phyloP scores from a whole-genome alignment of 2,113 vertebrate species.

The Grallaria varia region DNA sequence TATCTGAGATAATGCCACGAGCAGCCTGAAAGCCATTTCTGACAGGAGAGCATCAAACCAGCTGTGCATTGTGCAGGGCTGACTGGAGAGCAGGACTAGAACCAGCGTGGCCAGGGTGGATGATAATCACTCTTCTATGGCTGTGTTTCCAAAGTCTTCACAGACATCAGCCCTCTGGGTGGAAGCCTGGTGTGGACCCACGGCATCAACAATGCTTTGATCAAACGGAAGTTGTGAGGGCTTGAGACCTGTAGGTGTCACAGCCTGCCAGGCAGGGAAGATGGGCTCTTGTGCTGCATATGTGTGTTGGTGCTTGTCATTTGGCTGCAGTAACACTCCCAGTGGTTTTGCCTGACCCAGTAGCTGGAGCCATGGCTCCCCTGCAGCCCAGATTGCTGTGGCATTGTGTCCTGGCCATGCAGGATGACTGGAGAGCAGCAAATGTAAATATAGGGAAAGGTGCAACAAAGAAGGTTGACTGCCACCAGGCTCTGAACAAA shows the following conservation, averaged over 20 bases:
- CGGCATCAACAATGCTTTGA: neutral
- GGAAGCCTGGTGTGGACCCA: rapidly evolving
- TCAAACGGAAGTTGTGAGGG: neutral
- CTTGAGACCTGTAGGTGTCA: neutral
- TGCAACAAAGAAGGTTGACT: neutral
- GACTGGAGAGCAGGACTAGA: neutral
- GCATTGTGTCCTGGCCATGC: neutral
- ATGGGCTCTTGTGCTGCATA: neutral
- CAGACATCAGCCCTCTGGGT: rapidly evolving
- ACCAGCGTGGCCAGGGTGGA: rapidly evolving
- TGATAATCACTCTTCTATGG: neutral
- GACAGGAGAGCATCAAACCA: neutral
- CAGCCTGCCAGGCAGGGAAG: neutral
- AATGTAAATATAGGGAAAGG: neutral
- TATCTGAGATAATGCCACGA: neutral
- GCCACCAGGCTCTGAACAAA: neutral
- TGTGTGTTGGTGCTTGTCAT: neutral
- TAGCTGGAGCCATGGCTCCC: rapidly evolving
- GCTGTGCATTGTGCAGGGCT: neutral
- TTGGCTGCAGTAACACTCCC: neutral
- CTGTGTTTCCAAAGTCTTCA: neutral
- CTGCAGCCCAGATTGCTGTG: neutral
- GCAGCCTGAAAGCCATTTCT: neutral
- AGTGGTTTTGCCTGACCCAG: neutral
- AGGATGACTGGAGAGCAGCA: neutral